These are phyloP conservation scores for Sebastes matsubarae DNA, from an alignment of 2,797 vertebrate genomes.

Conservation along the genomic window DNA sequence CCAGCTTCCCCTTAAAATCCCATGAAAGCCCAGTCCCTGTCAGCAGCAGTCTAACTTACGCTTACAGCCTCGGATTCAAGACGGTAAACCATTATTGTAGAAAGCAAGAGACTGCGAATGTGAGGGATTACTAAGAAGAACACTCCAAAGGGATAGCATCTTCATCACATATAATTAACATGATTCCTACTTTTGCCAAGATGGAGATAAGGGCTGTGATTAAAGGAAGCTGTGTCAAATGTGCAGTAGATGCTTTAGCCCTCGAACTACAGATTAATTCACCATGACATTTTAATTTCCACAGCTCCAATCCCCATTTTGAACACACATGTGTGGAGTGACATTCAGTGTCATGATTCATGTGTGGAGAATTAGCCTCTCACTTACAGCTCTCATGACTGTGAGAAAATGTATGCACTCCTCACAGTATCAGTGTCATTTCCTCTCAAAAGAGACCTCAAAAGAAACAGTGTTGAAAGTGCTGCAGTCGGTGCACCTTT, in stretches of 20 bases:
- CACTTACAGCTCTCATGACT: not conserved
- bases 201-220: conserved; percentile 54
- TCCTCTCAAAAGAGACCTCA: not conserved
- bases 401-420: conserved; percentile 3
- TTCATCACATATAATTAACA: conserved; percentile 55
- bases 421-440: not conserved
- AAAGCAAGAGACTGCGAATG: conserved; percentile 45
- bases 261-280: conserved; percentile 46
- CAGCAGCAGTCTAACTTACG: conserved; percentile 48
- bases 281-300: conserved; percentile 50
- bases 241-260: conserved; percentile 19
- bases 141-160: conserved; percentile 50
- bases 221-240: conserved; percentile 49
- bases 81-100: conserved; percentile 57
- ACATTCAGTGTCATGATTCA: conserved; percentile 27
- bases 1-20: conserved; percentile 62
- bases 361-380: conserved; percentile 1
- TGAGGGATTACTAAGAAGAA: conserved; percentile 55
- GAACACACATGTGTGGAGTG: conserved; percentile 29
- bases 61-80: conserved; percentile 49
- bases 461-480: not conserved
- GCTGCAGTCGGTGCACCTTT: not conserved
- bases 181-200: conserved; percentile 50
- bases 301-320: conserved; percentile 23
- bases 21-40: conserved; percentile 61